A percentile compares a stretch with the other conserved stretches of the same genome.
Conservation (phyloP, 1,140 invertebrate species). For the Luehdorfia chinensis region DNA sequence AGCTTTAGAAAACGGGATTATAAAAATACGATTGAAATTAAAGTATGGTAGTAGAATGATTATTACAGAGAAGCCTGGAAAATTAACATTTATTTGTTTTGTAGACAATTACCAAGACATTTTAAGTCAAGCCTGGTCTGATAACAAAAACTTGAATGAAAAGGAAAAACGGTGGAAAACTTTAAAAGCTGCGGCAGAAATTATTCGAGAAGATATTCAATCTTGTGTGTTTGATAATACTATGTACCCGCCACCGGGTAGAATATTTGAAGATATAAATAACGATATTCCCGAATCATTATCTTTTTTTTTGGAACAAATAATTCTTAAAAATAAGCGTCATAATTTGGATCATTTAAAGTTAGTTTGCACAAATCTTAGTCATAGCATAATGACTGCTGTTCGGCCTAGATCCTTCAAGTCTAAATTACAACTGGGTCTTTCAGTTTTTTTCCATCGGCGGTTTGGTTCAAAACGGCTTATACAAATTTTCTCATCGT, state of each 20-base stretch:
- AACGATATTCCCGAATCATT: conserved; percentile 41
- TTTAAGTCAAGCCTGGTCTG: conserved; percentile 26
- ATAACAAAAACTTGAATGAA: not conserved
- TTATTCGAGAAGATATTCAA: conserved; percentile 49
- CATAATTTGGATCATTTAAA: conserved; percentile 40
- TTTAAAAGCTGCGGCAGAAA: conserved; percentile 42
- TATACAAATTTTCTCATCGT: too few species aligned
- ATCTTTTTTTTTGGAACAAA: conserved; percentile 37
- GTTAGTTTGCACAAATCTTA: too few species aligned
- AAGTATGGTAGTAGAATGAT: conserved; percentile 29
- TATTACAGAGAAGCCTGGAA: conserved; percentile 27
- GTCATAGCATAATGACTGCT: too few species aligned
- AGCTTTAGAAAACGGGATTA: too few species aligned
- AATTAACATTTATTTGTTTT: conserved; percentile 26
- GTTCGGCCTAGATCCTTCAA: too few species aligned
- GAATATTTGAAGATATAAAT: conserved; percentile 44
- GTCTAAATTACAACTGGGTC: too few species aligned
- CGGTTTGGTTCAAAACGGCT: too few species aligned
- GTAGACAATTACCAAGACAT: conserved; percentile 21
- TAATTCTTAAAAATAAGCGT: conserved; percentile 41
- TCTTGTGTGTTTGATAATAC: conserved; percentile 37
- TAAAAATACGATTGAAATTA: conserved; percentile 24
- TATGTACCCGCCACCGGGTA: conserved; percentile 38
- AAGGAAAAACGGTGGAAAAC: not conserved
- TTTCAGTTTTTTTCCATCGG: too few species aligned